Evolutionary conservation across 2,113 vertebrate genomes (phyloP), one percentile per base, ranked within the genome.

Genomic region (Benitochromis conjunctus): DNA sequence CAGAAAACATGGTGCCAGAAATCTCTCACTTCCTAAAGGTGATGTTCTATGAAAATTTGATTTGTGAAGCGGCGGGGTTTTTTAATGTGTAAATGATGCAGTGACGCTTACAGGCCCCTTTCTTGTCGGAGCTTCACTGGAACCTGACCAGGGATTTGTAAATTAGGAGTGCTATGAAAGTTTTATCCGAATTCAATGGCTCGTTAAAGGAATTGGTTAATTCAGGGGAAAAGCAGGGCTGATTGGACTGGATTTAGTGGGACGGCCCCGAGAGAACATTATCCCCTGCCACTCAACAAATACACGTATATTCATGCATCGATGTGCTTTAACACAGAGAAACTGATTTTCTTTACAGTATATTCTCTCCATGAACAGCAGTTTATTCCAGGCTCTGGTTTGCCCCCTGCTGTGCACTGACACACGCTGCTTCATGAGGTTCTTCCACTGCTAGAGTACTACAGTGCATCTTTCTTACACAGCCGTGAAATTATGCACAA

Each of bases 391-490:
- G 86, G 94, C 77, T 85, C 92, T 91, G 92, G 89, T 90, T 95
- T 95, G 95, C 94, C 95, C 95, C 93, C 95, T 96, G 86, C 94
- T 89, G 94, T 92, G 91, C 64, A 87, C 46, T 87, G 80, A 81
- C 82, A 83, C 19, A 2, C 88, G 91, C 89, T 94, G 93, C 92
- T 91, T 77, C 80, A 19, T 43, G 38, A 89, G 80, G 12, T 53
- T 51, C n/a, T 36, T 60, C 46, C 7, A 2, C 86, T 31, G 29
- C 10, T 11, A 41, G n/a, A 48, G 5, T 41, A 14, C 41, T 38
- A 16, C 55, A 57, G 41, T 13, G 18, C 14, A 19, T 19, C n/a
- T 48, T 21, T 36, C 48, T 41, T n/a, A 26, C 53, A 81, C 57
- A 88, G 26, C 36, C 79, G 19, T n/a, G 10, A 57, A 80, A 54